Conservation (phyloP, 2,113 vertebrate species). For the Cnemophilus loriae region DNA sequence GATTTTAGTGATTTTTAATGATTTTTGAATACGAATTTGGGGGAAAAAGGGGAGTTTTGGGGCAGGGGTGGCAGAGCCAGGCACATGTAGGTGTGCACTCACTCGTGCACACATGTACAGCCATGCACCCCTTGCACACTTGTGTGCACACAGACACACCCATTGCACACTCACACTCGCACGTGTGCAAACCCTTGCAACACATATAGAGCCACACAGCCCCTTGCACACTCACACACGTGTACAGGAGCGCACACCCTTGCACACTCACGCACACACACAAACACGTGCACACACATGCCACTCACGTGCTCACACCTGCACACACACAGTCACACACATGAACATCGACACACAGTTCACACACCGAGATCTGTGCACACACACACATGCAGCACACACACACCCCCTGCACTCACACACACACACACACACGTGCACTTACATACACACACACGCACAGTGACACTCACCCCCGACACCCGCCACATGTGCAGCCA, state of each 20-base stretch:
- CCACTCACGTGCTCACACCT: too few relatives aligned
- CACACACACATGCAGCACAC: neutral
- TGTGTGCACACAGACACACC: neutral
- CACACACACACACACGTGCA: too few relatives aligned
- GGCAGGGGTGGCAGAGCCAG: neutral
- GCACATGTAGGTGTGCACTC: neutral
- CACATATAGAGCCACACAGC: neutral
- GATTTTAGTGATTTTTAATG: neutral
- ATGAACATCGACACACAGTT: neutral
- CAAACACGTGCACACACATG: too few relatives aligned
- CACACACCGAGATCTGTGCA: too few relatives aligned
- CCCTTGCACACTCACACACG: neutral
- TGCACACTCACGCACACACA: neutral
- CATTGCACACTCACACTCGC: neutral
- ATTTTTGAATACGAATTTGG: accelerated
- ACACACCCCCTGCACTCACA: too few relatives aligned
- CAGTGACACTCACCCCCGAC: neutral
- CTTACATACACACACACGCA: neutral
- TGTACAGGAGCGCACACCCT: accelerated
- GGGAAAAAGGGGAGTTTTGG: neutral
- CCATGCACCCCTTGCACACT: neutral
- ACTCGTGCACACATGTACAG: accelerated
- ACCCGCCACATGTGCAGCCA: accelerated
- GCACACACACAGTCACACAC: neutral
- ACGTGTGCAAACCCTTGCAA: neutral